These are phyloP conservation scores for Heliothis virescens DNA, from an alignment of 1,140 invertebrate species.

Conservation along the genomic window DNA sequence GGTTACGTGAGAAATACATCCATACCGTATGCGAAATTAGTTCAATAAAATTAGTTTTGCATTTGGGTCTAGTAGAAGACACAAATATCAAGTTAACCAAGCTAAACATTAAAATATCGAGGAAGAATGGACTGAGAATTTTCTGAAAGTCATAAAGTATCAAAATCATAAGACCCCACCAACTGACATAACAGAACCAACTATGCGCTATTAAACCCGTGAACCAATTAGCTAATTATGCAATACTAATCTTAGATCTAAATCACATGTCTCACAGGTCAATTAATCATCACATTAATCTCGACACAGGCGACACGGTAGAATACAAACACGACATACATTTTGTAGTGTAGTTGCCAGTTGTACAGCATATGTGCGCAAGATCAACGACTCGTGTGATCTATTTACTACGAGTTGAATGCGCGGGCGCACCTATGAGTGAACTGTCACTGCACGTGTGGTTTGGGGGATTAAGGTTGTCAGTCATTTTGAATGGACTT, in stretches of 20 bases:
- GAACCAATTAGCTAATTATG: conserved; percentile 8
- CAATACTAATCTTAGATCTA: not conserved
- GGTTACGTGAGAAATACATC: not conserved
- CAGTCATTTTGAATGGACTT: no score
- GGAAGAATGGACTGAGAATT: no score
- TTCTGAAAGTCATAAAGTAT: no score
- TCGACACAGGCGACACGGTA: conserved; percentile 1
- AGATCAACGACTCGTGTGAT: conserved; percentile 24
- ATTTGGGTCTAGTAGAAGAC: not conserved
- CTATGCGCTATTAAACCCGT: not conserved
- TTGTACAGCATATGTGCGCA: not conserved
- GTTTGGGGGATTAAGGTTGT: conserved; percentile 17
- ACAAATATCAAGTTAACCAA: no score
- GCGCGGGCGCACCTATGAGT: conserved; percentile 33
- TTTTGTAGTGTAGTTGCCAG: not conserved
- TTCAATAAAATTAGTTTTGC: not conserved
- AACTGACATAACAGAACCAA: not conserved
- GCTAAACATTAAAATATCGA: no score
- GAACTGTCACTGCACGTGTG: conserved; percentile 5
- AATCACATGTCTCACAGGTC: not conserved
- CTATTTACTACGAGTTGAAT: conserved; percentile 33
- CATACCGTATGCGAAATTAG: not conserved
- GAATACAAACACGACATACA: not conserved
- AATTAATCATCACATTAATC: conserved; percentile 37
- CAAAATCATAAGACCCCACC: not conserved